Conservation (phyloP, 2,113 vertebrate genomes). For the Labeo catla region DNA sequence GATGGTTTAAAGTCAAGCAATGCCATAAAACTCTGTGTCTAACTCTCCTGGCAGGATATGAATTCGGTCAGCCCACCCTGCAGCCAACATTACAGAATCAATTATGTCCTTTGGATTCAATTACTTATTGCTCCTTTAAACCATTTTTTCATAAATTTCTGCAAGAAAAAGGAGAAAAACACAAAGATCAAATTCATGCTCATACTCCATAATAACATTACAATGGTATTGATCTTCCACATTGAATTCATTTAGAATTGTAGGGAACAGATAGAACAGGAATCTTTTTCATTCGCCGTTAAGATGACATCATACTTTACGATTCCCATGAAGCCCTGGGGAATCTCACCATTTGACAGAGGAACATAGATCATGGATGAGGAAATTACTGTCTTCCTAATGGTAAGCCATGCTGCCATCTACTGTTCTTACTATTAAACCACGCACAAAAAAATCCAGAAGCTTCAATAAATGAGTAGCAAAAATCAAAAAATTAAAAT, state of each 20-base stretch:
- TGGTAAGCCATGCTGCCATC: slow-evolving; percentile 48
- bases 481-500: not conserved
- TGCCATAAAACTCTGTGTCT: not conserved
- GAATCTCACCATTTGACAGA: slow-evolving; percentile 16
- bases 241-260: slow-evolving; percentile 3
- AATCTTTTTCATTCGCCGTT: slow-evolving; percentile 29
- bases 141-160: not conserved
- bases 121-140: not conserved
- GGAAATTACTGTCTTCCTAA: not conserved
- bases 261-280: not conserved
- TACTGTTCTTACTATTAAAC: slow-evolving; percentile 30
- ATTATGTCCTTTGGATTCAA: not conserved
- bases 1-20: slow-evolving; percentile 30
- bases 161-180: not conserved
- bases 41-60: slow-evolving; percentile 27
- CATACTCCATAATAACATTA: not conserved
- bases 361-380: slow-evolving; percentile 6
- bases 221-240: not conserved
- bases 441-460: not conserved
- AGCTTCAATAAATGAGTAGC: not conserved
- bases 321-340: slow-evolving; percentile 27
- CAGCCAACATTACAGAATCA: slow-evolving; percentile 10
- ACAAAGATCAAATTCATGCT: not conserved
- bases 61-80: slow-evolving; percentile 12
- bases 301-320: slow-evolving; percentile 57